These are phyloP conservation scores for Rhingia rostrata DNA, from an alignment of 2,888 invertebrate genomes.

Conservation along the genomic window DNA sequence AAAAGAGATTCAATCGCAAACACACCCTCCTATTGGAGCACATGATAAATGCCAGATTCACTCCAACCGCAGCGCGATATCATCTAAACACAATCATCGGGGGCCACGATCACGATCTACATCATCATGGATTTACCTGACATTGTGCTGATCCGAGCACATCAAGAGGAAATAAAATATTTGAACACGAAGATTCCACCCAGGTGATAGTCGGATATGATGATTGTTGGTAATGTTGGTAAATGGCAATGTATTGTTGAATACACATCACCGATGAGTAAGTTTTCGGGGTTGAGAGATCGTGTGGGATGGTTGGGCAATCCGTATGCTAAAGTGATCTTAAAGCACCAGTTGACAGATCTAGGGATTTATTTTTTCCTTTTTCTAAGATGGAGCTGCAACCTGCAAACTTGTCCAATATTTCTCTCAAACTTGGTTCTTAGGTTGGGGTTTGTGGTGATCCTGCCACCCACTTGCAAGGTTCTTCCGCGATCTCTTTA, in stretches of 20 bases:
- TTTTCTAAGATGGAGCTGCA: too few relatives aligned
- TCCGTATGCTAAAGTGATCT: conserved; percentile 26
- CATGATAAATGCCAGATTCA: conserved; percentile 61
- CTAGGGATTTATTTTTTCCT: too few relatives aligned
- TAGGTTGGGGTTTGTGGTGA: too few relatives aligned
- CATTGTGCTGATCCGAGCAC: conserved; percentile 50
- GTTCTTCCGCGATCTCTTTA: too few relatives aligned
- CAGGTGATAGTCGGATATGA: conserved; percentile 56
- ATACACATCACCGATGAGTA: conserved; percentile 29
- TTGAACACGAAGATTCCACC: conserved; percentile 34
- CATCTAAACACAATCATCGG: conserved; percentile 61
- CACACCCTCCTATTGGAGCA: conserved; percentile 12
- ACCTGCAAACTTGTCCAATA: too few relatives aligned
- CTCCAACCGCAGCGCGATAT: conserved; percentile 35
- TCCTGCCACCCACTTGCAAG: too few relatives aligned
- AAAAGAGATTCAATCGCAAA: conserved; percentile 43
- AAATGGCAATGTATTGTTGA: conserved; percentile 50
- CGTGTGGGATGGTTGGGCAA: not conserved
- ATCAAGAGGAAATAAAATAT: conserved; percentile 56
- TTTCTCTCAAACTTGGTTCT: too few relatives aligned
- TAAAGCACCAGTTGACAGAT: too few relatives aligned
- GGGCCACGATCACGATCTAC: conserved; percentile 60
- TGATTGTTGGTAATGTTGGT: conserved; percentile 3
- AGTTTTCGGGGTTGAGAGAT: not conserved
- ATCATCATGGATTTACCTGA: conserved; percentile 61